Evolutionary conservation across 2,888 invertebrate species (phyloP), one percentile per base, ranked within the genome.

Genomic region (Caenorhabditis imperialis): DNA sequence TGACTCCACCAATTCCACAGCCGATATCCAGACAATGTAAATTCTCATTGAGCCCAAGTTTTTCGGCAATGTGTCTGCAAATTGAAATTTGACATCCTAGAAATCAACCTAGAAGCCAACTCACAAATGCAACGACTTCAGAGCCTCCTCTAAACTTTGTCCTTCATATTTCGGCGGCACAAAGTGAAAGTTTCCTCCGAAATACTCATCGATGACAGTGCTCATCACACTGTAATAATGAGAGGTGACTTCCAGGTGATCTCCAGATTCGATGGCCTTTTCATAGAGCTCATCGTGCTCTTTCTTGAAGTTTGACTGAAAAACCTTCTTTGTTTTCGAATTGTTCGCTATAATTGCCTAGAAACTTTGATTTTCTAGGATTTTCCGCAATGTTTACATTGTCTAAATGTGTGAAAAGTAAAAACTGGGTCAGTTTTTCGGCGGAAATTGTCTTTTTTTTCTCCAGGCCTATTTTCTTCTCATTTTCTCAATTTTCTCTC

Each of bases 151-250:
- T 57, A 84, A 53, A 3, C 50, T 58, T 51, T 77, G 70, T 22
- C 75, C 77, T n/a, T 74, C 76, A 14, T 75, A 58, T 20, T 63
- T 48, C 6, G 87, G 87, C 7, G 87, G 81, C 7, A 85, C 86
- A 58, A 87, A 87, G 61, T 87, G 87, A 57, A 87, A 87, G 60
- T 85, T 86, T 35, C 86, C 86, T 23, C 84, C 84, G 61, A 87
- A 87, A 63, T 86, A 88, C 37, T 85, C 78, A 35, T 88, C 84
- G 42, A 87, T 88, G 37, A 86, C 86, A n/a, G 74, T 80, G 30
- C 85, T 85, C 87, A 86, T 87, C 16, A 87, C 85, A 44, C 84
- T 84, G 50, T 87, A 87, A 74, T 86, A 87, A 71, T 87, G 87
- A 8, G 84, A 69, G 2, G 87, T 87, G 33, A 86, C 86, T 35